Percentiles rank a stretch among this genome's conserved stretches.
phyloP scores from a whole-genome alignment of 2,113 vertebrate genomes.

The Gopherus flavomarginatus region DNA sequence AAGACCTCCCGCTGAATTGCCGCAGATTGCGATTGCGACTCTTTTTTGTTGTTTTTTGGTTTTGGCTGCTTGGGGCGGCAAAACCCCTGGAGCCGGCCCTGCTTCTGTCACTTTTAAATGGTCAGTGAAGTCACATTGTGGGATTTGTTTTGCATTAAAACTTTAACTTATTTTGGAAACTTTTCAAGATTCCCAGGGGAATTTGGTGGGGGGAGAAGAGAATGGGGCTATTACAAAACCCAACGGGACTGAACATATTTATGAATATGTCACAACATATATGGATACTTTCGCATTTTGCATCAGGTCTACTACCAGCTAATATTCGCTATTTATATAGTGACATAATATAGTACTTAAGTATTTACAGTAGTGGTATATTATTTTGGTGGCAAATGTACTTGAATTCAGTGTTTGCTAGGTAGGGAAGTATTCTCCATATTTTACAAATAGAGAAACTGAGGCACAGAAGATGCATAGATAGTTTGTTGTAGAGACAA shows the following conservation, averaged over 20 bases:
- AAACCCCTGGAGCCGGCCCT: too few species aligned
- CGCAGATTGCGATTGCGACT: too few species aligned
- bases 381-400: background rate
- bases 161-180: background rate
- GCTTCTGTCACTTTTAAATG: accelerated
- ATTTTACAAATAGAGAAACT: background rate
- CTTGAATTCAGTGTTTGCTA: background rate
- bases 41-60: too few species aligned
- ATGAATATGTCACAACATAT: background rate
- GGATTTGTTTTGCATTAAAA: background rate
- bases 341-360: background rate
- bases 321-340: background rate
- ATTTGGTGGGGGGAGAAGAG: background rate
- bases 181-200: background rate
- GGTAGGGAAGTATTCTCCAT: background rate
- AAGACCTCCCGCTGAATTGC: too few species aligned
- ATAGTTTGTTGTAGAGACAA: background rate
- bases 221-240: background rate
- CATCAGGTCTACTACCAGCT: background rate
- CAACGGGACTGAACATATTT: background rate
- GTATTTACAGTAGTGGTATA: background rate
- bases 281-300: background rate
- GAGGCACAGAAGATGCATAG: background rate
- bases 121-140: too few species aligned
- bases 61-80: too few species aligned